These are phyloP conservation scores for Lepus townsendii DNA, from an alignment of 2,797 vertebrate genomes.

Conservation along the genomic window DNA sequence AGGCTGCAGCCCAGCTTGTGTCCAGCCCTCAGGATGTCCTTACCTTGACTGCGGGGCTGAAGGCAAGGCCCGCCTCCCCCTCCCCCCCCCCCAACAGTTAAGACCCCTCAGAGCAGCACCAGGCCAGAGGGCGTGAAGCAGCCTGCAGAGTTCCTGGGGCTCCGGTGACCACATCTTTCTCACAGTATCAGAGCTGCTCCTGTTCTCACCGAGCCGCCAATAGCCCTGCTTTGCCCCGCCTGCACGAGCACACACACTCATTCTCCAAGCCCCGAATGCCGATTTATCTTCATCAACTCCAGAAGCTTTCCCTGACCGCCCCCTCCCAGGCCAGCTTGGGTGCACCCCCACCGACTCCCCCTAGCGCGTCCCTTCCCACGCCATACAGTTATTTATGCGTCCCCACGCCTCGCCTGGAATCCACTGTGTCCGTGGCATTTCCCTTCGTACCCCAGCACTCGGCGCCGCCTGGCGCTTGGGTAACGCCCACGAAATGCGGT, in stretches of 20 bases:
- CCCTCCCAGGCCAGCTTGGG: neutral
- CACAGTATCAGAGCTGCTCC: neutral
- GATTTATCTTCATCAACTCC: neutral
- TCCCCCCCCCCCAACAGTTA: no score
- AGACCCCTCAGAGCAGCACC: neutral
- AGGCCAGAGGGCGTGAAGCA: neutral
- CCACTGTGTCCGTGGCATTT: neutral
- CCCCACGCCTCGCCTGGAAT: neutral
- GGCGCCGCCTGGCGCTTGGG: neutral
- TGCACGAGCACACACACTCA: fast-evolving
- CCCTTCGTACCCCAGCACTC: neutral
- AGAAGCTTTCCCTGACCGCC: neutral
- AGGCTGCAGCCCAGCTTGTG: no score
- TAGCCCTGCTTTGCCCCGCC: neutral
- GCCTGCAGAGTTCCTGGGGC: neutral
- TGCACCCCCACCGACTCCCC: neutral
- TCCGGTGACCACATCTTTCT: neutral
- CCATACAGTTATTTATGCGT: neutral
- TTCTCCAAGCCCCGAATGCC: neutral
- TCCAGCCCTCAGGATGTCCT: no score
- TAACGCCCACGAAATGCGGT: neutral
- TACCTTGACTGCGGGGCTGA: no score
- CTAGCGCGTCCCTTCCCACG: neutral
- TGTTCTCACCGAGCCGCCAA: no score
- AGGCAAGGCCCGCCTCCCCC: no score